These are phyloP conservation scores for Ranitomeya variabilis DNA, from an alignment of 2,113 vertebrate species.

Conservation along the genomic window DNA sequence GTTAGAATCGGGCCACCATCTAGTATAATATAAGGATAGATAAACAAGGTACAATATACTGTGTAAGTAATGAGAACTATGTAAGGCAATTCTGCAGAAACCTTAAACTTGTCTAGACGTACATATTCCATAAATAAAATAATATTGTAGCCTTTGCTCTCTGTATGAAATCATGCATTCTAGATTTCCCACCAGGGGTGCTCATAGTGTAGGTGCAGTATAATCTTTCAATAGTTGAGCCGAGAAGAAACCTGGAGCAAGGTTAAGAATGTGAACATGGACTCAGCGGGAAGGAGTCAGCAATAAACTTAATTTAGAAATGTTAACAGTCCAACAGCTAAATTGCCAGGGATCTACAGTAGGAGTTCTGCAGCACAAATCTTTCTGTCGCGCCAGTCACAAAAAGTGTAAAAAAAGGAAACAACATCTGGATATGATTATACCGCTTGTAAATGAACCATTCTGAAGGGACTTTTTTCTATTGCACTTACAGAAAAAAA, in stretches of 20 bases:
- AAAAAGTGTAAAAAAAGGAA: not conserved
- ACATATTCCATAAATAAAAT: not conserved
- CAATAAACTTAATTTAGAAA: not conserved
- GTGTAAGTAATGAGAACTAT: not conserved
- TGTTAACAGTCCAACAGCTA: not conserved
- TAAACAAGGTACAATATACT: not conserved
- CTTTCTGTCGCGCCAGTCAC: not conserved
- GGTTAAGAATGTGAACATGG: not conserved
- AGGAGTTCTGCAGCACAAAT: not conserved
- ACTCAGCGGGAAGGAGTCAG: not conserved
- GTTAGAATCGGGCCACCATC: too few species aligned
- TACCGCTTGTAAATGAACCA: not conserved
- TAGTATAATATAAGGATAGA: too few species aligned
- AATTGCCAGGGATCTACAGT: slow-evolving; percentile 2
- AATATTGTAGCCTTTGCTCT: slow-evolving; percentile 11
- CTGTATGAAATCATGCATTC: not conserved
- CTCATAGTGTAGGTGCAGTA: not conserved
- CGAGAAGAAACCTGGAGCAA: not conserved
- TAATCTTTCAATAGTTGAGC: not conserved
- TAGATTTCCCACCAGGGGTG: slow-evolving; percentile 35
- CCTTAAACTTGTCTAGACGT: not conserved
- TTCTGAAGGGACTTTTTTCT: not conserved
- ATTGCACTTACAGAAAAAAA: too few species aligned
- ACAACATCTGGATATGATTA: not conserved
- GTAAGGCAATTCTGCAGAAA: slow-evolving; percentile 17